Evolutionary conservation across 2,888 invertebrate species (phyloP), one percentile per base, ranked within the genome.

Genomic region (Zaprionus obscuricornis): DNA sequence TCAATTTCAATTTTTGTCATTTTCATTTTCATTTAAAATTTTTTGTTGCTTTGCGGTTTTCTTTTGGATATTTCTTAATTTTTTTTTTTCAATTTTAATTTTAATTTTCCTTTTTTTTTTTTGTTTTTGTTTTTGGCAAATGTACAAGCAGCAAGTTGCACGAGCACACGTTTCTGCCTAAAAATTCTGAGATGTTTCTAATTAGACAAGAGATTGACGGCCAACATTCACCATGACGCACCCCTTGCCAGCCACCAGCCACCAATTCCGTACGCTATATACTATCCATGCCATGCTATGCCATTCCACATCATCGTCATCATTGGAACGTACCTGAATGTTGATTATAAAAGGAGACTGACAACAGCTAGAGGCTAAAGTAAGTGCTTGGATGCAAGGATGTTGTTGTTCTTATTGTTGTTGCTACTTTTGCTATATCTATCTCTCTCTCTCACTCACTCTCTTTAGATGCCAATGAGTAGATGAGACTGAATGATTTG

Each of bases 201-300:
- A 74, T 75, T 74, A 74, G 77, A 76, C 77, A 73, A 29, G 40
- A 70, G 77, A 75, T 71, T 75, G 77, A 74, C 65, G 54, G 64
- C 42, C 52, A 59, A 59, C 73, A 64, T 62, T 66, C 58, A 57
- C 49, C 31, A 49, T 26, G 39, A 31, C 34, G 14, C 47, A 4
- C 22, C 42, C 2, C 3, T 3, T n/a, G 14, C 31, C 1, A n/a
- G n/a, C 14, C 18, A 33, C 20, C 29, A 4, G 31, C 8, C 1
- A 14, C 10, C 6, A 22, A 22, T 7, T 5, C 22, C 22, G 7
- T 7, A 22, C 22, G 7, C 22, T 7, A 22, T 7, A 22, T 22
- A 22, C 22, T 5, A 22, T 22, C 22, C 7, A 26, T 11, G 26
- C 31, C 33, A 14, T 1, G 8, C n/a, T 24, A 31, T 8, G 34